phyloP scores from a whole-genome alignment of 2,113 vertebrate genomes.

The Baryphthengus martii region DNA sequence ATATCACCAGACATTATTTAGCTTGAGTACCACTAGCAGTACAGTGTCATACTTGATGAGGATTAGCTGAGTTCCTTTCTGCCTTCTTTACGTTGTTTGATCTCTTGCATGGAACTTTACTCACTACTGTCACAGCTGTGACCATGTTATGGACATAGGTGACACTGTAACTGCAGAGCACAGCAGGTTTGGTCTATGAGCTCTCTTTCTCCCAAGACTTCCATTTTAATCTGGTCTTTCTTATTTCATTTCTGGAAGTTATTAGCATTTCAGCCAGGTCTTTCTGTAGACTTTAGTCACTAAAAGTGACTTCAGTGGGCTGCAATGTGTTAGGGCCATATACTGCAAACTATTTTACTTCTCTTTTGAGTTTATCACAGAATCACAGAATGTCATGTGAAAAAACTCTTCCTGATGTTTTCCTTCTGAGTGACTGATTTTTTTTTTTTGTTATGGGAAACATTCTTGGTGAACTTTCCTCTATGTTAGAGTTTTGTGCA shows the following conservation, averaged over 20 bases:
- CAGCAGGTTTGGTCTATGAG: not conserved
- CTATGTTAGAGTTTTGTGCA: not conserved
- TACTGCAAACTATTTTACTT: not conserved
- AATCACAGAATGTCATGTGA: no score
- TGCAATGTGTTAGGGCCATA: not conserved
- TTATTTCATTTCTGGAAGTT: not conserved
- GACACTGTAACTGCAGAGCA: not conserved
- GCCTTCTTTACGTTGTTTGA: not conserved
- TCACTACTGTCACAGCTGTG: not conserved
- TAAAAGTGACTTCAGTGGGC: not conserved
- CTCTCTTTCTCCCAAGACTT: not conserved
- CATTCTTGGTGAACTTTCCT: not conserved
- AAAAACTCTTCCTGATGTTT: no score
- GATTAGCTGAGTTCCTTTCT: fast-evolving
- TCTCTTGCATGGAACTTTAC: not conserved
- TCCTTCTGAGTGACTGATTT: not conserved
- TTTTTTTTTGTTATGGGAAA: not conserved
- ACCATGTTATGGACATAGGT: not conserved
- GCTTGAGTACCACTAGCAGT: not conserved
- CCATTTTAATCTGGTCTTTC: not conserved
- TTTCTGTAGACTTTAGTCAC: not conserved
- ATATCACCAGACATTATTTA: not conserved
- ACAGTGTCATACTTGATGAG: not conserved
- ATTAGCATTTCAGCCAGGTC: not conserved
- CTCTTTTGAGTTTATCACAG: not conserved